phyloP scores from a whole-genome alignment of 1,140 invertebrate genomes.

The Atta texana region DNA sequence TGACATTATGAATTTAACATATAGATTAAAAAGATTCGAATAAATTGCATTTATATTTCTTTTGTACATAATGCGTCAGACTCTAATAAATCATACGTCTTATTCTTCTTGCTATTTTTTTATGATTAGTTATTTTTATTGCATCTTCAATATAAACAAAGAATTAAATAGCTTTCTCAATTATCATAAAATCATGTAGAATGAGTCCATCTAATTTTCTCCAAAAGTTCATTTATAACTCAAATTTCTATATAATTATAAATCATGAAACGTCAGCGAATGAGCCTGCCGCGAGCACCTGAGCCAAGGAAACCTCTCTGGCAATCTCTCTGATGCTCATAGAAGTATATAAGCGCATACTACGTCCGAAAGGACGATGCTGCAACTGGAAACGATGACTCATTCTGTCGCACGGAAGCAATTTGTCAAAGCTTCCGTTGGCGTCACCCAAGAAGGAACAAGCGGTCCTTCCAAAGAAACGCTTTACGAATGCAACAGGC shows the following conservation, averaged over 20 bases:
- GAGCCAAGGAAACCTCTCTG: background rate
- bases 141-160: background rate
- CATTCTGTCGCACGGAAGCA: constrained; percentile 77
- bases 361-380: constrained; percentile 21
- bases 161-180: background rate
- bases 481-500: constrained; percentile 84
- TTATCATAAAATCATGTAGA: background rate
- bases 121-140: background rate
- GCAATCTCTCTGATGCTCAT: background rate
- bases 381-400: constrained; percentile 74
- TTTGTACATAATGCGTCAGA: background rate
- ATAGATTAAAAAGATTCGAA: too few relatives aligned
- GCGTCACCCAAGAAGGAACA: constrained; percentile 54
- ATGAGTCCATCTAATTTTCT: too few relatives aligned
- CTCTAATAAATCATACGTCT: background rate
- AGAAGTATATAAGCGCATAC: constrained; percentile 68
- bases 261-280: constrained; percentile 17
- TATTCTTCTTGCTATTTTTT: background rate
- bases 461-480: constrained; percentile 77
- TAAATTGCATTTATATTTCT: too few relatives aligned
- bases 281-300: background rate
- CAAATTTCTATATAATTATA: constrained; percentile 13
- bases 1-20: too few relatives aligned
- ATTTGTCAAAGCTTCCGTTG: constrained; percentile 77
- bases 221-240: constrained; percentile 3